A percentile compares a stretch with the other conserved stretches of the same genome.
These are phyloP conservation scores for Chironomus tepperi DNA, from an alignment of 1,140 invertebrate genomes.

Conservation along the genomic window DNA sequence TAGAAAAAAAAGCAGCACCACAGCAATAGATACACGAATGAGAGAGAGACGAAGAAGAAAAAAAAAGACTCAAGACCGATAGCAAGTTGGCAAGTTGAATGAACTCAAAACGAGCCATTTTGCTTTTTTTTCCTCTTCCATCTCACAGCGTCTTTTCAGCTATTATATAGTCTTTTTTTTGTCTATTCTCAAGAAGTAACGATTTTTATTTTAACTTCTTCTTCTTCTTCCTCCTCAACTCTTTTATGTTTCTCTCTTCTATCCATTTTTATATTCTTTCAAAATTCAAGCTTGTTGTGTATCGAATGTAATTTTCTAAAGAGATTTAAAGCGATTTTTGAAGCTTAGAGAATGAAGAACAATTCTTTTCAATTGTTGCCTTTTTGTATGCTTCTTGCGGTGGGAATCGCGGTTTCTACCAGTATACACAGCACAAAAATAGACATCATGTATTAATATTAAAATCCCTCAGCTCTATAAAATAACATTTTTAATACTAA, in stretches of 20 bases:
- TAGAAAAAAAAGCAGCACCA: not conserved
- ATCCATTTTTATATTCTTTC: too few species aligned
- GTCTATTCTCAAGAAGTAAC: not conserved
- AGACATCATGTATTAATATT: too few species aligned
- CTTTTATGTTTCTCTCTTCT: too few species aligned
- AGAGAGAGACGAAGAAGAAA: not conserved
- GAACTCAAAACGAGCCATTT: constrained; percentile 22
- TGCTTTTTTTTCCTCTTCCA: constrained; percentile 21
- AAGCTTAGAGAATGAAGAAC: not conserved
- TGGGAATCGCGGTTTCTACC: constrained; percentile 5
- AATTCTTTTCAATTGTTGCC: not conserved
- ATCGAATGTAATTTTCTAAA: not conserved
- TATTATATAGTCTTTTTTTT: not conserved
- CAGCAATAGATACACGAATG: not conserved
- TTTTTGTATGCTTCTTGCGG: not conserved
- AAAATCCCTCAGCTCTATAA: too few species aligned
- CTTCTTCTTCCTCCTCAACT: not conserved
- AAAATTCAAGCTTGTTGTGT: too few species aligned
- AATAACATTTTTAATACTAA: too few species aligned
- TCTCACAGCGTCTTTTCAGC: constrained; percentile 3
- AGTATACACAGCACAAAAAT: not conserved
- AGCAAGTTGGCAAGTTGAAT: constrained; percentile 14
- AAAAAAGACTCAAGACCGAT: not conserved
- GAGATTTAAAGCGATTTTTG: not conserved
- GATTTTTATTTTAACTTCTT: too few species aligned